phyloP scores from a whole-genome alignment of 2,888 invertebrate genomes.

The Cephus rjabovi region DNA sequence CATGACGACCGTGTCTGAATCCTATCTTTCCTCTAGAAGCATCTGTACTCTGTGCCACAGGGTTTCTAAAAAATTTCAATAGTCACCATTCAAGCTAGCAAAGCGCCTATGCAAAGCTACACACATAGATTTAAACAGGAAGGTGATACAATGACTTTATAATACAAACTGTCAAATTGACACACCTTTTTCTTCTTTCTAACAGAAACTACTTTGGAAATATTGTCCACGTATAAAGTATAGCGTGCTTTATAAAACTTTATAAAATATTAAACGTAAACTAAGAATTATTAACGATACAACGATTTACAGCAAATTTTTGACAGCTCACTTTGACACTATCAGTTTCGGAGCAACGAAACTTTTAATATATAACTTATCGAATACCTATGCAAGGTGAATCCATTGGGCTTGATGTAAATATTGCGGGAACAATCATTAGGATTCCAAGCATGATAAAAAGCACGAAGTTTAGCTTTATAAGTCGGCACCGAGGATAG shows the following conservation, averaged over 20 bases:
- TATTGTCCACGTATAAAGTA: neutral
- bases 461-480: conserved; percentile 94
- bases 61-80: conserved; percentile 75
- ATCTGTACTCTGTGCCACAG: conserved; percentile 98
- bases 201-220: neutral
- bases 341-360: neutral
- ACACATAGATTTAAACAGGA: neutral
- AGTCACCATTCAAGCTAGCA: neutral
- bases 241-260: neutral
- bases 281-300: neutral
- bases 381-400: conserved; percentile 87
- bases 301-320: neutral
- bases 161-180: neutral
- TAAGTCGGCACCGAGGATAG: conserved; percentile 89
- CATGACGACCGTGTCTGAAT: conserved; percentile 91
- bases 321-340: neutral
- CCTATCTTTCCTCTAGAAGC: conserved; percentile 92
- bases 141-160: neutral
- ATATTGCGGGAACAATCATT: conserved; percentile 97
- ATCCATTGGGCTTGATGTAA: conserved; percentile 96
- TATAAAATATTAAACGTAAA: conserved; percentile 4
- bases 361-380: neutral
- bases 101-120: neutral
- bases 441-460: conserved; percentile 96
- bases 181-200: neutral